phyloP scores from a whole-genome alignment of 1,140 invertebrate genomes.

The Diorhabda sublineata region DNA sequence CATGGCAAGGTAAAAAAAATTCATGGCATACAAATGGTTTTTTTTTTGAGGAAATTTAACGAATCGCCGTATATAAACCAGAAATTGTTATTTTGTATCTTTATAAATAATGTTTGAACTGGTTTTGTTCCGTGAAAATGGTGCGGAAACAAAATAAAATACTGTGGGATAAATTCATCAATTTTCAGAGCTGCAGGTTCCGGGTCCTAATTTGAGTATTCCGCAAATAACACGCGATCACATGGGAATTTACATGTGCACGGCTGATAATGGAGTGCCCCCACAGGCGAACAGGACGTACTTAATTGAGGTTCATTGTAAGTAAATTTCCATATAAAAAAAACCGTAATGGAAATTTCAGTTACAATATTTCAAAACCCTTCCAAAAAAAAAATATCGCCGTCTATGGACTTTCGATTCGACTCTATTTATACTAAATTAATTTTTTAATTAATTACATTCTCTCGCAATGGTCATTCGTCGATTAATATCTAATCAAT shows the following conservation, averaged over 20 bases:
- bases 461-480: not conserved
- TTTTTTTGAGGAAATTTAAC: too few species aligned
- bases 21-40: too few species aligned
- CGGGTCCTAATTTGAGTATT: constrained; percentile 71
- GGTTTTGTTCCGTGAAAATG: too few species aligned
- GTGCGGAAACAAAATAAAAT: too few species aligned
- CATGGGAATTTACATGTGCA: constrained; percentile 81
- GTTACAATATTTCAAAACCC: too few species aligned
- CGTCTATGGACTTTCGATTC: too few species aligned
- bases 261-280: constrained; percentile 83
- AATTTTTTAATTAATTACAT: not conserved
- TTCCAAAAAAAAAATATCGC: too few species aligned
- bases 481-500: constrained; percentile 6
- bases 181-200: constrained; percentile 61
- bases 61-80: too few species aligned
- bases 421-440: too few species aligned
- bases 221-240: constrained; percentile 77
- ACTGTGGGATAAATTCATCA: too few species aligned
- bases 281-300: constrained; percentile 77
- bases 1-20: constrained; percentile 53
- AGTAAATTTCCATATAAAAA: constrained; percentile 48
- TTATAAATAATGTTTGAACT: constrained; percentile 6
- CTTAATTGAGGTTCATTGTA: constrained; percentile 82
- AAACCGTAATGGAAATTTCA: too few species aligned
- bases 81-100: not conserved